Base-by-base conservation (phyloP, 2,888 invertebrate genomes). In the Archaeoteleia sp. region DNA sequence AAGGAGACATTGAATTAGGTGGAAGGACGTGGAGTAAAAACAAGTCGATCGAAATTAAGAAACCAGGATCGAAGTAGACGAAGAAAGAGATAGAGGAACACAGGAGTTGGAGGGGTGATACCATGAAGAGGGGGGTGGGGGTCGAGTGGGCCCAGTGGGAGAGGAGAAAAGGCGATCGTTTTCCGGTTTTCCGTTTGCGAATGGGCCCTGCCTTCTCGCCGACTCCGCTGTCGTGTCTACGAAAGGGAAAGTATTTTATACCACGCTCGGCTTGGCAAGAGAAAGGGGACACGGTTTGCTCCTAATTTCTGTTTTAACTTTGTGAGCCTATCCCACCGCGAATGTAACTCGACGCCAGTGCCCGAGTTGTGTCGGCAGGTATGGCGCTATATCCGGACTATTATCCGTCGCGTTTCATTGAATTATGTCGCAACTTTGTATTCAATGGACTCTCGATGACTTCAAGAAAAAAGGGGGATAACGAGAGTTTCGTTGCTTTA, bases 271-370 rank as follows among this genome's bases (percentile, higher is more conserved):
- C 83, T 84, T 83, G 80, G 83, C 81, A 85, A 84, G 84, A 84
- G 84, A 85, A 85, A 85, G 85, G 85, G 84, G 84, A 84, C 83
- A 85, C 79, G 82, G 79, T 82, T 79, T 83, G 82, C 82, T 85
- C 84, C 84, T 83, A 85, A 85, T 85, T 85, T 85, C 83, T 83
- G 84, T 74, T 79, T 82, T 78, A 79, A 79, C 79, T 81, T 76
- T 71, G 72, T 66, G 74, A 76, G 77, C 78, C 77, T 78, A 77
- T 73, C 68, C 69, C 71, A 58, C 51, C 53, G 67, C 60, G 65
- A 62, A 48, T 68, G 67, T 67, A 70, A 68, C 71, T 72, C 69
- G 61, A 69, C 63, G 65, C 67, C 66, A 53, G 43, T 66, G 48
- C 67, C 67, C 67, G 68, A 60, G 55, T 58, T 65, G 63, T 43